Evolutionary conservation across 1,140 invertebrate genomes (phyloP).

Genomic region (Pteromalus puparum): DNA sequence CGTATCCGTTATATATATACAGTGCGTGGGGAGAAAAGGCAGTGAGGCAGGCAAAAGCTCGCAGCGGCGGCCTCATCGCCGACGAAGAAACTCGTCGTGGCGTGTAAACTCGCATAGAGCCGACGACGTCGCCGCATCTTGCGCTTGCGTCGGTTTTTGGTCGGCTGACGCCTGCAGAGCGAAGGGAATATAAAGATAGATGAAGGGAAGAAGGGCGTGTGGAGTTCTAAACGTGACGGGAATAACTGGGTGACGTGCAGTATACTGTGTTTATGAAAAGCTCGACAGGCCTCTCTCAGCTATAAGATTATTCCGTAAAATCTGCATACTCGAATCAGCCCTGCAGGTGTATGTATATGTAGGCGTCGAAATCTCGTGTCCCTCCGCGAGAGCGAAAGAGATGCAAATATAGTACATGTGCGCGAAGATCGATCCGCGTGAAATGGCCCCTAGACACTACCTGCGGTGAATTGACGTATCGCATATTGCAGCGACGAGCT

Average conservation of each 20-base stretch:
- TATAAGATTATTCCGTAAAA: constrained; percentile 40
- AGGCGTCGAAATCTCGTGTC: background rate
- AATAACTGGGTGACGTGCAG: constrained; percentile 31
- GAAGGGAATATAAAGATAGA: constrained; percentile 8
- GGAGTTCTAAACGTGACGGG: background rate
- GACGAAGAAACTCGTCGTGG: background rate
- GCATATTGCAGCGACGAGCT: background rate
- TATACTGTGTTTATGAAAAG: background rate
- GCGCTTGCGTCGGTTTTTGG: background rate
- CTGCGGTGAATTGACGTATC: background rate
- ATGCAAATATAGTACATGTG: background rate
- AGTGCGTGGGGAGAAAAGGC: background rate
- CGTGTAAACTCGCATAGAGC: background rate
- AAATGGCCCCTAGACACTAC: background rate
- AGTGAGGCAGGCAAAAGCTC: constrained; percentile 2
- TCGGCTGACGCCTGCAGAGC: background rate
- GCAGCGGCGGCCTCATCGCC: background rate
- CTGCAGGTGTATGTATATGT: no score
- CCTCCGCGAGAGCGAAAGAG: background rate
- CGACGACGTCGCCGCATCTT: background rate
- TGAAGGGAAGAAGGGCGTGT: background rate
- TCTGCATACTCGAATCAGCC: constrained; percentile 32
- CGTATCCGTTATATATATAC: background rate
- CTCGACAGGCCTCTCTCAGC: background rate
- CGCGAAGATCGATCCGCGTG: background rate